A percentile compares a stretch with the other conserved stretches of the same genome.
Evolutionary conservation across 2,113 vertebrate species (phyloP).

Genomic region (Tinamus guttatus): DNA sequence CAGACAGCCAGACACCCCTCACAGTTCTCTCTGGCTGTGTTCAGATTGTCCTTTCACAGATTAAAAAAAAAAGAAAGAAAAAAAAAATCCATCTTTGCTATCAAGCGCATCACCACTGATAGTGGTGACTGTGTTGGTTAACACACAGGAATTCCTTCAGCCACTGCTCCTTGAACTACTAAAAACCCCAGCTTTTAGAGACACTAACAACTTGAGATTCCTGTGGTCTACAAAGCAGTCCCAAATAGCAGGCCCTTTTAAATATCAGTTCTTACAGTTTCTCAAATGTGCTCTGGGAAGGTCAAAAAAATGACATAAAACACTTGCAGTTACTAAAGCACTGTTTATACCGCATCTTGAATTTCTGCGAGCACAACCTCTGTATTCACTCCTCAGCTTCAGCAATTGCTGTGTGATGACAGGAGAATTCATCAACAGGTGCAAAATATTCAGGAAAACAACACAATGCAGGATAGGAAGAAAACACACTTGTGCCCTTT

Average conservation of each 20-base stretch:
- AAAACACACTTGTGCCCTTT: not conserved
- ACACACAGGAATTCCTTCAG: not conserved
- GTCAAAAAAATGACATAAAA: not conserved
- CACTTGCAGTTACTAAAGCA: not conserved
- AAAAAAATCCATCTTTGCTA: not conserved
- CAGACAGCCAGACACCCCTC: not conserved
- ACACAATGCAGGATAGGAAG: not conserved
- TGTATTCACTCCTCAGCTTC: not conserved
- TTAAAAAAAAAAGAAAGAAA: not conserved
- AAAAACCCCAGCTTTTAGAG: not conserved
- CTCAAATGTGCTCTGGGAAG: not conserved
- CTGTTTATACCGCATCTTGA: not conserved
- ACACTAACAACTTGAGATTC: not conserved
- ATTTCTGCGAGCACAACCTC: not conserved
- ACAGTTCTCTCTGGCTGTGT: not conserved
- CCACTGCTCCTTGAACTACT: rapidly evolving
- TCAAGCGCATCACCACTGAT: not conserved
- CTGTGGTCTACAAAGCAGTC: not conserved
- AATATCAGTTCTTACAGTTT: not conserved
- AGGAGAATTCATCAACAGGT: not conserved
- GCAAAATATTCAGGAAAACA: not conserved
- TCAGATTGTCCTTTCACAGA: not conserved
- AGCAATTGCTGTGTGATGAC: not conserved
- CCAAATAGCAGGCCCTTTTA: not conserved
- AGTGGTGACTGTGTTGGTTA: not conserved